Base-by-base conservation (phyloP, 1,140 invertebrate genomes). In the Lordiphosa collinella region DNA sequence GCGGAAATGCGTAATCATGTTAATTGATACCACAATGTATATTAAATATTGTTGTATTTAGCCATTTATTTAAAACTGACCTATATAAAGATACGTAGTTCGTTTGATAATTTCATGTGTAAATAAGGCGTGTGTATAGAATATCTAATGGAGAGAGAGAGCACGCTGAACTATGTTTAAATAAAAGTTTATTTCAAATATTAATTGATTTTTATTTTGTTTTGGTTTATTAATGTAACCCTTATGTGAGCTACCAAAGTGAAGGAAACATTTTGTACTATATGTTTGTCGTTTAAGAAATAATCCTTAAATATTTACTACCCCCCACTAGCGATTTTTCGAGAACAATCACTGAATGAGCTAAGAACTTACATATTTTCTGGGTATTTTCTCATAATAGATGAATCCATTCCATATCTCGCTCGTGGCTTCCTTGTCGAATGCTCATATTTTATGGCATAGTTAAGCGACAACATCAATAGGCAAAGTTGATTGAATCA, bases 31-130 rank as follows among this genome's bases (percentile, higher is more conserved):
- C 25, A 11, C 71, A 65, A 69, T 12, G 34, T 69, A 58, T 72
- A 62, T 62, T 71, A 38, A 60, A 47, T 58, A 48, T 66, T 37
- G 37, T 57, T 75, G 49, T 70, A 60, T 69, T 44, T 75, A 76
- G 72, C 64, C 58, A 79, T 73, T 78, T 48, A 52, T 79, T 73
- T 54, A 70, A 61, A 64, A 44, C 29, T 44, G 47, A 70, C 10
- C 11, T 25, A 43, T 8, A 29, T 25, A 43, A 44, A 40, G 35
- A 37, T 74, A 63, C 40, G 58, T 82, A 66, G 64, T 66, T 79
- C 50, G 66, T 74, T 79, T 70, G 37, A 16, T 61, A 51, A 73
- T 73, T 78, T 64, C 73, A 54, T 78, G 69, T 52, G 74, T 80
- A 80, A 53, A 69, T 60, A 48, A 56, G 31, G 32, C 18, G 48